Base-by-base conservation (phyloP, 2,113 vertebrate species). In the Mus pahari region DNA sequence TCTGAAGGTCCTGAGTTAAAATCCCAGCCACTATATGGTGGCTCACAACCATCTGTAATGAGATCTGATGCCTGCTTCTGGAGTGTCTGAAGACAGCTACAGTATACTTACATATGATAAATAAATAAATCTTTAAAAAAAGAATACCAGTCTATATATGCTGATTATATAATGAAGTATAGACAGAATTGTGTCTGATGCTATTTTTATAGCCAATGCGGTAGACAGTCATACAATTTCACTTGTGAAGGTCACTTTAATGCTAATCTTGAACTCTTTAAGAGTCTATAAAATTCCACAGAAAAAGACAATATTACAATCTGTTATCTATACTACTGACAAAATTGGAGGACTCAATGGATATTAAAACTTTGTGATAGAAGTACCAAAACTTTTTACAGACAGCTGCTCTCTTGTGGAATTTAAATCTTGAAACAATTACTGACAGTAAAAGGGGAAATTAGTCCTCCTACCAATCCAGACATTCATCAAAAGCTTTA, bases 371-470 rank as follows among this genome's bases (percentile, higher is more conserved):
- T 95, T 55, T 82, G 48, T 71, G 94, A 81, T 95, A 20, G 71
- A 96, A 84, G 83, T 48, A 94, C 48, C 62, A 92, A 93, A 91
- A 73, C 7, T 33, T 95, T 96, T 95, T 84, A 62, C n/a, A 95
- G 26, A 93, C 0, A 5, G 45, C 33, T 96, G 79, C 84, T 92
- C 84, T 92, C 95, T 91, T 92, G 33, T 93, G 74, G 84, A 94
- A 94, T 92, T 92, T 93, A 90, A 92, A 92, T 87, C 48, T 95
- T 97, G 28, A 42, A 93, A 97, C 58, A 94, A 96, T 84, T 94
- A 87, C 45, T 93, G 48, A 79, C 48, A 45, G n/a, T 22, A 77
- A 1, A 82, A 84, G 79, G 7, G 50, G 55, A 93, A 95, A 95
- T 94, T 90, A 93, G 68, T 36, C 58, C 84, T 90, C 70, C 83